Percentiles rank a stretch among this genome's conserved stretches.
These are phyloP conservation scores for Ditula angustiorana DNA, from an alignment of 2,888 invertebrate species.

Conservation along the genomic window DNA sequence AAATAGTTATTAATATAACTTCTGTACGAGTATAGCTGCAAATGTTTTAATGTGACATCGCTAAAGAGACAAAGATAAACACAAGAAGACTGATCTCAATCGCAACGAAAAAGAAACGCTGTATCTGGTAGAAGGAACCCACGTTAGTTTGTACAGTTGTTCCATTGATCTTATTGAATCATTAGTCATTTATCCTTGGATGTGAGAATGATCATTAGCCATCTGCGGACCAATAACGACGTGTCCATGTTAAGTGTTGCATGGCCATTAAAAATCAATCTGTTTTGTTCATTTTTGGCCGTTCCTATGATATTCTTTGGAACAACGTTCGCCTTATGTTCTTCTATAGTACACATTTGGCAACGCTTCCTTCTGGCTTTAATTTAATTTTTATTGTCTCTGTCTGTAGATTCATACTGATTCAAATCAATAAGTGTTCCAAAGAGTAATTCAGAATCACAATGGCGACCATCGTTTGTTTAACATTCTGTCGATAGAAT, in stretches of 20 bases:
- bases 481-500: slow-evolving; percentile 8
- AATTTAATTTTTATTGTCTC: not conserved
- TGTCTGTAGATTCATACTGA: not conserved
- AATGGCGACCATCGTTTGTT: slow-evolving; percentile 6
- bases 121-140: not conserved
- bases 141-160: not conserved
- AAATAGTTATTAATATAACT: no score
- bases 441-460: not conserved
- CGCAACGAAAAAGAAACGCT: no score
- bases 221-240: not conserved
- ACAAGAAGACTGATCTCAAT: not conserved
- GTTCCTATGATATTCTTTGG: not conserved
- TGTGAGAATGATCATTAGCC: not conserved
- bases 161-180: not conserved
- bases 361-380: no score
- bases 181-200: not conserved
- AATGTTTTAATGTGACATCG: no score
- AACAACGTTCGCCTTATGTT: not conserved
- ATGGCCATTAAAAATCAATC: not conserved
- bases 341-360: no score
- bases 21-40: no score
- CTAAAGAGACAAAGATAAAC: no score
- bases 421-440: not conserved
- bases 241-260: not conserved
- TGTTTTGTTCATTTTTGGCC: not conserved